Conservation (phyloP, 2,797 vertebrate genomes). For the Acrocephalus scirpaceus region DNA sequence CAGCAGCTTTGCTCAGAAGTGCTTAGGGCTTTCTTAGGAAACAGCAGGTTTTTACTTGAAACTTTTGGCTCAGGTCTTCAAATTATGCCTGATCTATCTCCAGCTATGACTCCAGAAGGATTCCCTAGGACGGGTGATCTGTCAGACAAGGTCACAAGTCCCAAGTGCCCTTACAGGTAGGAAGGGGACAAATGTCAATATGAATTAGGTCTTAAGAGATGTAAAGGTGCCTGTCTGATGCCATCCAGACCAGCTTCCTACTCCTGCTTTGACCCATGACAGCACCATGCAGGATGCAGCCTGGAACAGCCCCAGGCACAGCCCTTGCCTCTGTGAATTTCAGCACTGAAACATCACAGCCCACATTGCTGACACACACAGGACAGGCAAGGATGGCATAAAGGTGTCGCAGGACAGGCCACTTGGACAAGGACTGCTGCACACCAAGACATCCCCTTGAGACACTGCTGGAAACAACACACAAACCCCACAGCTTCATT, state of each 20-base stretch:
- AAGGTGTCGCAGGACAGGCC: neutral
- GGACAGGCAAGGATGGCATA: neutral
- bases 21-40: neutral
- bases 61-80: neutral
- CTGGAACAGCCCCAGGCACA: neutral
- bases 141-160: neutral
- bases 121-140: neutral
- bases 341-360: rapidly evolving
- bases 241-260: neutral
- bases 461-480: neutral
- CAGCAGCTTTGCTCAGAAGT: neutral
- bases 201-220: neutral
- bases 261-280: neutral
- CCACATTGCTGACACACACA: neutral
- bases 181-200: neutral
- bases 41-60: neutral
- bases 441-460: neutral
- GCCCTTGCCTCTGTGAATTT: neutral
- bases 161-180: neutral
- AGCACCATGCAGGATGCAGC: neutral
- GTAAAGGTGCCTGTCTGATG: neutral
- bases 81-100: neutral
- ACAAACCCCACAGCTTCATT: neutral
- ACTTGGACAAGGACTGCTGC: neutral
- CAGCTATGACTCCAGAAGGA: neutral